phyloP scores from a whole-genome alignment of 1,140 invertebrate genomes.

The Fopius arisanus region DNA sequence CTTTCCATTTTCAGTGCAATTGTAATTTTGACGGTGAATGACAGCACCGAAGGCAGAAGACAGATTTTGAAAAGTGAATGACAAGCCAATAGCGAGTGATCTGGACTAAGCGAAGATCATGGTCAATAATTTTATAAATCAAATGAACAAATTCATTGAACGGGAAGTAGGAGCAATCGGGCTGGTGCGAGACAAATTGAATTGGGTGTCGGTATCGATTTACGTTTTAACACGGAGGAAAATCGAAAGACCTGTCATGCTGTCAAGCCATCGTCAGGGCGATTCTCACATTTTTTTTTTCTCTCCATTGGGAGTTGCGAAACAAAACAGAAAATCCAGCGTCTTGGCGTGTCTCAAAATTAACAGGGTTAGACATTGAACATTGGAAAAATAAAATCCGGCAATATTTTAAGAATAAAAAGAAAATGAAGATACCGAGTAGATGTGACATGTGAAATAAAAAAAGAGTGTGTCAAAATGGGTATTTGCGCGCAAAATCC shows the following conservation, averaged over 20 bases:
- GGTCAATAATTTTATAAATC: not conserved
- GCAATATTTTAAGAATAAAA: too few species aligned
- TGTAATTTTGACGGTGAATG: too few species aligned
- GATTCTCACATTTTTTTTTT: not conserved
- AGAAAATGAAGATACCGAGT: too few species aligned
- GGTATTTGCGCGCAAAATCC: conserved; percentile 27
- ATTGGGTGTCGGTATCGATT: conserved; percentile 4
- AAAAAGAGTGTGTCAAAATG: conserved; percentile 8
- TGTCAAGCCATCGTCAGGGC: not conserved
- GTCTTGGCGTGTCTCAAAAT: too few species aligned
- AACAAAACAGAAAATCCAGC: too few species aligned
- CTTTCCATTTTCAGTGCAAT: not conserved
- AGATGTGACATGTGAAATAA: not conserved
- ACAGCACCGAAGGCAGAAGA: too few species aligned
- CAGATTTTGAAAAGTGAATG: too few species aligned
- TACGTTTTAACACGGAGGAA: not conserved
- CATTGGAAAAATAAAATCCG: too few species aligned
- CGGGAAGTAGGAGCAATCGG: not conserved
- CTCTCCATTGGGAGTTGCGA: not conserved
- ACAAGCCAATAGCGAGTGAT: too few species aligned
- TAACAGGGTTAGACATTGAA: too few species aligned
- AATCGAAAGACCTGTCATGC: conserved; percentile 12
- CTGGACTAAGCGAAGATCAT: not conserved
- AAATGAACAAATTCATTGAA: not conserved
- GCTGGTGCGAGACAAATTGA: conserved; percentile 2